Percentiles rank a stretch among this genome's conserved stretches.
These are phyloP conservation scores for Hippocampus guttulatus DNA, from an alignment of 2,113 vertebrate species.

Conservation along the genomic window DNA sequence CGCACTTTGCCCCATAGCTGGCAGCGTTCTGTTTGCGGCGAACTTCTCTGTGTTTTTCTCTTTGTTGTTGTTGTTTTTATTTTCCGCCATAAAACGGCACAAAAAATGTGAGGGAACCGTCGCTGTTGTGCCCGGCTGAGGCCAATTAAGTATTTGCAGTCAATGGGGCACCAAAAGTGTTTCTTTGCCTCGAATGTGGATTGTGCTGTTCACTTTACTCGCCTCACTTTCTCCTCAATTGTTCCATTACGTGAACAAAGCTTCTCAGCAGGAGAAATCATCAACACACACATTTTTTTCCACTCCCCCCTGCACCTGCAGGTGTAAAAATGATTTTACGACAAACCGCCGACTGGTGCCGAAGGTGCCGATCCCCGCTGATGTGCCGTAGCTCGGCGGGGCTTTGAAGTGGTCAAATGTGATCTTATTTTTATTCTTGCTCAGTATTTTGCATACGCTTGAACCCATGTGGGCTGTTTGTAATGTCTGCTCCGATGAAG, in stretches of 20 bases:
- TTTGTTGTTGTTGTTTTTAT: neutral
- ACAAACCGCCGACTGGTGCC: slow-evolving; percentile 2
- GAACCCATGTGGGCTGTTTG: slow-evolving; percentile 1
- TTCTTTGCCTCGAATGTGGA: slow-evolving; percentile 13
- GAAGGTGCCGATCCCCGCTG: slow-evolving; percentile 12
- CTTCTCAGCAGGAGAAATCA: slow-evolving; percentile 17
- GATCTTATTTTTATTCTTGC: neutral
- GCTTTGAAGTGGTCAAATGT: slow-evolving; percentile 1
- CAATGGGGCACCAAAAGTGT: slow-evolving; percentile 23
- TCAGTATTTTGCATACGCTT: slow-evolving; percentile 2
- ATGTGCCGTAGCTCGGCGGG: neutral
- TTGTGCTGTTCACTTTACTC: slow-evolving; percentile 29
- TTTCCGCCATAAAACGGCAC: neutral
- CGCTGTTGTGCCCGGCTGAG: slow-evolving; percentile 17
- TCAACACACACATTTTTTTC: neutral
- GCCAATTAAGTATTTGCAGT: slow-evolving; percentile 29
- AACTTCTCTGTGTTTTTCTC: neutral
- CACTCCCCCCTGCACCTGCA: neutral
- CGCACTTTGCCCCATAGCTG: slow-evolving; percentile 2
- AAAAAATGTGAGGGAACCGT: slow-evolving; percentile 32
- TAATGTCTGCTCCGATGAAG: neutral
- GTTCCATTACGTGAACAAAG: slow-evolving; percentile 24
- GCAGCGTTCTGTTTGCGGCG: neutral
- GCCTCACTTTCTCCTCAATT: slow-evolving; percentile 12
- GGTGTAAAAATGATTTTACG: slow-evolving; percentile 16